phyloP scores from a whole-genome alignment of 2,888 invertebrate genomes.

The Melinaea menophilus region DNA sequence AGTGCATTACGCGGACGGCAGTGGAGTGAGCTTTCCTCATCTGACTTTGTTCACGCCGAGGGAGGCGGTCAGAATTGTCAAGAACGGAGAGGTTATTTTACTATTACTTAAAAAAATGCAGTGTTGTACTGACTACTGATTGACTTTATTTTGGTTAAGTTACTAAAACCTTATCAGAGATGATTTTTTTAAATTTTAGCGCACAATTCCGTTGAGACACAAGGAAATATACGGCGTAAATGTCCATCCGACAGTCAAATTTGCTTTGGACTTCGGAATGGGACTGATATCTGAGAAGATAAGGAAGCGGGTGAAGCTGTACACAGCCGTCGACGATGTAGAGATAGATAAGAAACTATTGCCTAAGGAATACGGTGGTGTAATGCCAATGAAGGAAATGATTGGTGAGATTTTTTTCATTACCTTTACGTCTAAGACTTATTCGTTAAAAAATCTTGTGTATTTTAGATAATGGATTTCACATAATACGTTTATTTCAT shows the following conservation, averaged over 20 bases:
- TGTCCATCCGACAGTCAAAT: slow-evolving; percentile 85
- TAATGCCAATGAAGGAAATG: slow-evolving; percentile 90
- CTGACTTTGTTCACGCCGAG: slow-evolving; percentile 87
- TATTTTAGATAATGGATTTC: too few relatives aligned
- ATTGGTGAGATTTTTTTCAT: slow-evolving; percentile 77
- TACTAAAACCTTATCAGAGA: background rate
- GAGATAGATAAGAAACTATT: slow-evolving; percentile 80
- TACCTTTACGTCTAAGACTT: too few relatives aligned
- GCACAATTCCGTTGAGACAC: slow-evolving; percentile 87
- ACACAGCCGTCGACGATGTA: slow-evolving; percentile 80
- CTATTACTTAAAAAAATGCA: background rate
- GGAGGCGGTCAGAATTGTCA: slow-evolving; percentile 87
- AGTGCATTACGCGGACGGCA: slow-evolving; percentile 87
- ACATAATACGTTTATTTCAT: slow-evolving; percentile 21
- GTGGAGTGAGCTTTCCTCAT: slow-evolving; percentile 85
- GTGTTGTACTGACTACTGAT: too few relatives aligned
- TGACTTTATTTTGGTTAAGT: too few relatives aligned
- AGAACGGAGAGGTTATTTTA: slow-evolving; percentile 84
- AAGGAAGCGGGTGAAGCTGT: slow-evolving; percentile 82
- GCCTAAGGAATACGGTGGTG: slow-evolving; percentile 90
- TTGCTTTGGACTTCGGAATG: slow-evolving; percentile 87
- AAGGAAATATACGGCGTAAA: slow-evolving; percentile 88
- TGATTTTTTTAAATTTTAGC: slow-evolving; percentile 61
- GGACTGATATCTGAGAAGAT: slow-evolving; percentile 87
- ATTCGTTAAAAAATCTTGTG: too few relatives aligned